Evolutionary conservation across 2,888 invertebrate species (phyloP).

Genomic region (Tridacna gigas): DNA sequence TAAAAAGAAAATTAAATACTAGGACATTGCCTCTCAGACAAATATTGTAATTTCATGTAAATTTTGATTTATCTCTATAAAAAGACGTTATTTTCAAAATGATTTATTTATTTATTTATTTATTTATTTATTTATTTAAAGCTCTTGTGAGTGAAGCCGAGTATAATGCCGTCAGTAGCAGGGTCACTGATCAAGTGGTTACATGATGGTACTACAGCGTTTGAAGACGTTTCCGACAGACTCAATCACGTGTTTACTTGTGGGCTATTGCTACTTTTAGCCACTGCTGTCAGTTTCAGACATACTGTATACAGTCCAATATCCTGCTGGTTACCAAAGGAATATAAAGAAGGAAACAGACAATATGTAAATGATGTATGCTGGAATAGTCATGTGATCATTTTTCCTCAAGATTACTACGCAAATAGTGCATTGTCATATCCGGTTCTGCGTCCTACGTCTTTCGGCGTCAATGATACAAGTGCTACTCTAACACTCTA

Average conservation of each 20-base stretch:
- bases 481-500: not conserved
- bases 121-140: too few relatives aligned
- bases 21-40: too few relatives aligned
- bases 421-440: not conserved
- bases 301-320: not conserved
- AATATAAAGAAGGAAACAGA: conserved; percentile 11
- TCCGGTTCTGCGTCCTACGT: not conserved
- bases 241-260: conserved; percentile 14
- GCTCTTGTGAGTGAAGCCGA: too few relatives aligned
- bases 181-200: not conserved
- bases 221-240: conserved; percentile 21
- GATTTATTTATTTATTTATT: too few relatives aligned
- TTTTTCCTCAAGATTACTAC: not conserved
- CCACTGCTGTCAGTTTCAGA: not conserved
- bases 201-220: not conserved
- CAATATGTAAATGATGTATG: conserved; percentile 14
- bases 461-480: not conserved
- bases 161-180: not conserved
- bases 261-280: not conserved
- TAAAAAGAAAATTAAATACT: too few relatives aligned
- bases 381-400: conserved; percentile 23
- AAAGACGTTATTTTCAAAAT: too few relatives aligned
- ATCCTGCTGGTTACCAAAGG: conserved; percentile 14
- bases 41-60: too few relatives aligned
- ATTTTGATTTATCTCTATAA: too few relatives aligned